A percentile compares a stretch with the other conserved stretches of the same genome.
Conservation (phyloP, 1,140 invertebrate genomes). For the Metopolophium dirhodum region DNA sequence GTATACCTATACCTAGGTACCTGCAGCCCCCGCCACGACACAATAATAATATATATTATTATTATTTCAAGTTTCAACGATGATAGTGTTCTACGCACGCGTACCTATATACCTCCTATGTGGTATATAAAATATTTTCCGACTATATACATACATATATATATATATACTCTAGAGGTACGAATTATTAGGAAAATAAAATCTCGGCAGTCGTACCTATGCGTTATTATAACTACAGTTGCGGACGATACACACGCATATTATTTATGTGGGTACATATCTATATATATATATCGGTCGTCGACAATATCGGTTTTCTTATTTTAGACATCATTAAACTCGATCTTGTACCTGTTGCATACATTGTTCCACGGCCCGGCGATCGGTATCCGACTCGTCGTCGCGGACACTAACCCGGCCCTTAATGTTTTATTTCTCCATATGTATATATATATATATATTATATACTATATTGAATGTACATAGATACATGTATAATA, state of each 20-base stretch:
- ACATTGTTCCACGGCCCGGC: neutral
- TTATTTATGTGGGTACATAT: neutral
- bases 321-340: slow-evolving; percentile 43
- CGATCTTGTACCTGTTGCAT: slow-evolving; percentile 27
- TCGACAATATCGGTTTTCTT: slow-evolving; percentile 25
- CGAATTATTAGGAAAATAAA: slow-evolving; percentile 16
- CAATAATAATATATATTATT: neutral
- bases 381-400: slow-evolving; percentile 12
- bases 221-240: slow-evolving; percentile 2
- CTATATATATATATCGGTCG: neutral
- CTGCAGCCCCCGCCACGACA: neutral
- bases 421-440: slow-evolving; percentile 2
- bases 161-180: no score
- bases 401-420: neutral
- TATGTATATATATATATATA: neutral
- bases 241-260: neutral
- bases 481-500: neutral
- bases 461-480: neutral
- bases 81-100: neutral
- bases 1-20: neutral
- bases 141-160: neutral
- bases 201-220: neutral
- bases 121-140: slow-evolving; percentile 8
- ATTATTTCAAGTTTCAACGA: neutral
- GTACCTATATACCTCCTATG: neutral